Evolutionary conservation across 2,888 invertebrate genomes (phyloP), one percentile per base, ranked within the genome.

Genomic region (Geophilus truncorum): DNA sequence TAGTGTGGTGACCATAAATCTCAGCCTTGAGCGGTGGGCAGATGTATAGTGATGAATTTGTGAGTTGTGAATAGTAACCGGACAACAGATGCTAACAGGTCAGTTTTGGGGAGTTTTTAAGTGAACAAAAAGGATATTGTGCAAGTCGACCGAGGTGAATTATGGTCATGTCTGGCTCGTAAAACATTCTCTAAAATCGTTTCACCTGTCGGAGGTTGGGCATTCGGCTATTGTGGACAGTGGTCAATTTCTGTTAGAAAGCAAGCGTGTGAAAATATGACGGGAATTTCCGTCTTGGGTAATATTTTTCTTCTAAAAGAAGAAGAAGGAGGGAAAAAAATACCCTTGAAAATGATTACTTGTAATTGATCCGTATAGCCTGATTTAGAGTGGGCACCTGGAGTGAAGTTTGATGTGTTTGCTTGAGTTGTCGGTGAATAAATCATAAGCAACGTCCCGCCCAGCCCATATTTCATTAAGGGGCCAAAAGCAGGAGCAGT

Each of bases 401-500:
- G 77, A 77, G 77, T 34, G 77, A 77, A 23, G 32, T 18, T n/a
- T 23, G 77, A 77, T 34, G 77, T 77, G 77, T 77, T 77, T 77
- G 77, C 77, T 36, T 23, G 36, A 77, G 77, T 77, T 51, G 18
- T 77, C 15, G 36, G 77, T 32, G 36, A 77, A 77, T 77, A 77
- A 77, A 77, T 77, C 77, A 77, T 36, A 36, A 34, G 32, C 23
- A 23, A 23, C 18, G 77, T 77, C 34, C 32, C 77, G 77, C 77
- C 77, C 77, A 77, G 77, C n/a, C 77, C 36, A 77, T 77, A 77
- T 77, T 77, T 77, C 77, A 77, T 36, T 75, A 51, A 51, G 51
- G 51, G 51, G 51, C 51, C 51, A 51, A 51, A 51, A 18, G 51
- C 51, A 51, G 51, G 51, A 51, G 51, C 51, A 15, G 51, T 51